These are phyloP conservation scores for Hirtodrosophila cameraria DNA, from an alignment of 2,888 invertebrate genomes.

Conservation along the genomic window DNA sequence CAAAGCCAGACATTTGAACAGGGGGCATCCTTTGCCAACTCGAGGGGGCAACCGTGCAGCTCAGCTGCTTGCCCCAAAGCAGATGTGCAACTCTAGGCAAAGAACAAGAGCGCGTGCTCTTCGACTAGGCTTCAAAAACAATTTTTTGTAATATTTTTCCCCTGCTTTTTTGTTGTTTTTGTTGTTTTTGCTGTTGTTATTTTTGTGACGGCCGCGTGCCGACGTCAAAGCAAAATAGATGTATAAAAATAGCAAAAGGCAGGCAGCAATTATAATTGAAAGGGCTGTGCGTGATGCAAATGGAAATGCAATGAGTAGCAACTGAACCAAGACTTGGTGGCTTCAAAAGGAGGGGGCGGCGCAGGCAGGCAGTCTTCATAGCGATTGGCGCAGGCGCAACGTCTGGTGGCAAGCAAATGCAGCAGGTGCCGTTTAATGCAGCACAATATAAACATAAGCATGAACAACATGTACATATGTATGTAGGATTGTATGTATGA, in stretches of 20 bases:
- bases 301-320: conserved; percentile 65
- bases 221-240: conserved; percentile 63
- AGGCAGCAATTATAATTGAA: conserved; percentile 75
- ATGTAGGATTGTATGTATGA: not conserved
- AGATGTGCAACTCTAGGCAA: conserved; percentile 52
- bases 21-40: conserved; percentile 45
- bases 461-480: conserved; percentile 10
- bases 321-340: not conserved
- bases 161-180: conserved; percentile 16
- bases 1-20: conserved; percentile 53
- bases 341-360: not conserved
- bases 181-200: conserved; percentile 25
- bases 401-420: conserved; percentile 45
- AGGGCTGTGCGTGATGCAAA: conserved; percentile 78
- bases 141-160: conserved; percentile 9
- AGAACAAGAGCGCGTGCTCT: conserved; percentile 64
- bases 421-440: conserved; percentile 70
- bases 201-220: conserved; percentile 57
- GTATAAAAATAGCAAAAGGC: conserved; percentile 72
- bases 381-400: conserved; percentile 61
- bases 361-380: no score
- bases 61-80: conserved; percentile 54
- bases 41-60: conserved; percentile 24
- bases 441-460: conserved; percentile 35
- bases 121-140: conserved; percentile 62